A percentile compares a stretch with the other conserved stretches of the same genome.
Conservation (phyloP, 2,797 vertebrate species). For the Benthosema pterotum region DNA sequence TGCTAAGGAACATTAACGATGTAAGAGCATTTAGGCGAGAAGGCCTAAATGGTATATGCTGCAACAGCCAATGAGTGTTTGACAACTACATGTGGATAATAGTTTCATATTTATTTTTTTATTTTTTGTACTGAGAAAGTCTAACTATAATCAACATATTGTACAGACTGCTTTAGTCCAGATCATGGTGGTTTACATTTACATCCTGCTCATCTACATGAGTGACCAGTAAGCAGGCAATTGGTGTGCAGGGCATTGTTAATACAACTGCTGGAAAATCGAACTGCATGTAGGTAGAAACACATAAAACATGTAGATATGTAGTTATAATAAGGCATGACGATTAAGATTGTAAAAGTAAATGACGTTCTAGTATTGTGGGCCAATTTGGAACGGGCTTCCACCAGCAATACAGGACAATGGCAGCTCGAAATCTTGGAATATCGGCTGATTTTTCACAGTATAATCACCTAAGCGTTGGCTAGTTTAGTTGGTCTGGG, state of each 20-base stretch:
- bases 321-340: neutral
- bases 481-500: slow-evolving; percentile 35
- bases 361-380: slow-evolving; percentile 2
- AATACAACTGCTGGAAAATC: slow-evolving; percentile 88
- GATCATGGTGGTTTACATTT: slow-evolving; percentile 98
- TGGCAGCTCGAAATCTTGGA: slow-evolving; percentile 18
- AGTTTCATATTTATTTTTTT: too few relatives aligned
- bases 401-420: neutral
- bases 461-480: slow-evolving; percentile 24
- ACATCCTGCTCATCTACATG: slow-evolving; percentile 97
- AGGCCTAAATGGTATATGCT: too few relatives aligned
- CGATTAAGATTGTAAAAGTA: neutral
- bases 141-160: neutral
- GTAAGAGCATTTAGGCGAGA: too few relatives aligned
- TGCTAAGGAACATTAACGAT: slow-evolving; percentile 2
- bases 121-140: too few relatives aligned
- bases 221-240: slow-evolving; percentile 85
- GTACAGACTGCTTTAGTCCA: slow-evolving; percentile 92
- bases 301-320: neutral
- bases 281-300: slow-evolving; percentile 92
- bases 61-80: too few relatives aligned
- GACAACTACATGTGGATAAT: too few relatives aligned
- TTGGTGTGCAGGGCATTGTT: slow-evolving; percentile 87
- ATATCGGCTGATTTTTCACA: slow-evolving; percentile 22
- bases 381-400: neutral